These are phyloP conservation scores for Drosophila subobscura DNA, from an alignment of 1,140 invertebrate species.

Conservation along the genomic window DNA sequence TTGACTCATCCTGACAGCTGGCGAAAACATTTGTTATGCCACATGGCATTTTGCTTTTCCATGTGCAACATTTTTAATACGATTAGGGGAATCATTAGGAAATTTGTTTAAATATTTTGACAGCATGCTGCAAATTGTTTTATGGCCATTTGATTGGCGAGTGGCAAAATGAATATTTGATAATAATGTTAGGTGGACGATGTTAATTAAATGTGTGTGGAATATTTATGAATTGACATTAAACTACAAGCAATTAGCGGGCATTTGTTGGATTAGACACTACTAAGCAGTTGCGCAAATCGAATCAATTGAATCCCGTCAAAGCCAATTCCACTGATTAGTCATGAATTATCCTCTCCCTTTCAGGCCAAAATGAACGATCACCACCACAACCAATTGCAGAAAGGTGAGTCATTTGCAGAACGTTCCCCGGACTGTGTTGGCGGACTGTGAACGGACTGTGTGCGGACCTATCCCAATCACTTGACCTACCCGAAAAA, in stretches of 20 bases:
- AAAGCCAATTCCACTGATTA: background rate
- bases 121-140: slow-evolving; percentile 35
- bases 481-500: slow-evolving; percentile 43
- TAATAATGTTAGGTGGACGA: slow-evolving; percentile 42
- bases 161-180: slow-evolving; percentile 47
- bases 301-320: slow-evolving; percentile 34
- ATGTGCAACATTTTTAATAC: slow-evolving; percentile 29
- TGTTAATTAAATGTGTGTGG: slow-evolving; percentile 33
- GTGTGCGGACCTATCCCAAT: slow-evolving; percentile 22
- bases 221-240: slow-evolving; percentile 44
- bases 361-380: slow-evolving; percentile 87
- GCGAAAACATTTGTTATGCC: slow-evolving; percentile 50
- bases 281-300: slow-evolving; percentile 16
- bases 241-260: slow-evolving; percentile 34
- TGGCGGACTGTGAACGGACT: too few relatives aligned
- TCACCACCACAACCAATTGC: slow-evolving; percentile 82
- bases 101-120: slow-evolving; percentile 64
- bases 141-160: slow-evolving; percentile 30
- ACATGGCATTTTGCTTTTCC: slow-evolving; percentile 15
- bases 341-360: slow-evolving; percentile 22
- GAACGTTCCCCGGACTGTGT: too few relatives aligned
- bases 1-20: slow-evolving; percentile 48
- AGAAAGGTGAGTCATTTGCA: slow-evolving; percentile 77
- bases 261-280: slow-evolving; percentile 35
- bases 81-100: slow-evolving; percentile 48